Percentiles rank a stretch among this genome's conserved stretches.
Conservation (phyloP, 2,113 vertebrate genomes). For the Gallinago paraguaiae region DNA sequence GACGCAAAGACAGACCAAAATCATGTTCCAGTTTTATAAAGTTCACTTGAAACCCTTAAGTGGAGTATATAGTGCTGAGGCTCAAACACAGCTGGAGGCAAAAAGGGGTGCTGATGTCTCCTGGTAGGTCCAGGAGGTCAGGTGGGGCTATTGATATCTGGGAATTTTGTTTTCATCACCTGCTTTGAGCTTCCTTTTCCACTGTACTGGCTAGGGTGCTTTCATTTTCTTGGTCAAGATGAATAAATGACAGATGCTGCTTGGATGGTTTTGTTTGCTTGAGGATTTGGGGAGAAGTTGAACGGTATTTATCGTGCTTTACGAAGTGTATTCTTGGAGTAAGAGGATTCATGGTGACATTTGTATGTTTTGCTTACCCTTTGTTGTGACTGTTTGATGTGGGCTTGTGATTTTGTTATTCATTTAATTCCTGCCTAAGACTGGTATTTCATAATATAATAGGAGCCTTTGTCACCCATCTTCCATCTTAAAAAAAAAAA, state of each 20-base stretch:
- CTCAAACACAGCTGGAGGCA: not conserved
- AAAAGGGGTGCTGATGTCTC: not conserved
- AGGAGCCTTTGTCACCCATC: not conserved
- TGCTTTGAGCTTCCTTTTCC: not conserved
- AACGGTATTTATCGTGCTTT: not conserved
- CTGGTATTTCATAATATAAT: not conserved
- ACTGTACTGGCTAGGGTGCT: rapidly evolving
- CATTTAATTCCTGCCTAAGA: not conserved
- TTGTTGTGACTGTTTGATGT: not conserved
- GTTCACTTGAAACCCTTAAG: not conserved
- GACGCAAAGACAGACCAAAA: not conserved
- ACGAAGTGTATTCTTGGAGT: not conserved
- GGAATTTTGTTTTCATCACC: not conserved
- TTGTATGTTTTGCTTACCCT: not conserved
- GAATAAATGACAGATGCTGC: not conserved
- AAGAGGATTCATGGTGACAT: not conserved
- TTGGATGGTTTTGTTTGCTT: not conserved
- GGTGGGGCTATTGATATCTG: not conserved
- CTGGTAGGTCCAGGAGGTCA: not conserved
- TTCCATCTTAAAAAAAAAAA: not conserved
- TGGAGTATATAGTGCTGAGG: not conserved
- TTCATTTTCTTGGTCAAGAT: not conserved
- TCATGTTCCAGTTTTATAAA: not conserved
- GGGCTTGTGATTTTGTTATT: not conserved
- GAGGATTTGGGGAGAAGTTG: not conserved